Base-by-base conservation (phyloP, 1,140 invertebrate genomes). In the Aphaenogaster rudis region DNA sequence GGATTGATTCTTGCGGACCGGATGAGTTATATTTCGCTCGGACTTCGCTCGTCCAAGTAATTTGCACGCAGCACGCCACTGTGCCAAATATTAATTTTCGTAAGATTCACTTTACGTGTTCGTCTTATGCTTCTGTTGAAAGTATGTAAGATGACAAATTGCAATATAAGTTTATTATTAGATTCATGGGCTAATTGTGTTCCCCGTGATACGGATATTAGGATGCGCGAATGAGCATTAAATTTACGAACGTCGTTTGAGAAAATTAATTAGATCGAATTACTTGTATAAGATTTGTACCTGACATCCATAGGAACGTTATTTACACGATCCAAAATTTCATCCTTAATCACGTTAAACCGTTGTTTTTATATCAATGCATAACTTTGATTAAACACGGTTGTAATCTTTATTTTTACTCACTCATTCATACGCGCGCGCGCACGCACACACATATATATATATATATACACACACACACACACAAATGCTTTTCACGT, bases 101-200 rank as follows among this genome's bases (percentile, higher is more conserved):
- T 84, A 80, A 67, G 86, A 85, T 69, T 77, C 61, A 66, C 87
- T 88, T 88, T 80, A 66, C 74, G 86, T 80, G n/a, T 88, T 88
- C 81, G 17, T 79, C 45, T 85, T 88, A 88, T 85, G 81, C 89
- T 90, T 91, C 71, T 93, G 93, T 94, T 89, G 77, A 94, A 94
- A 95, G 94, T 95, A 95, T 95, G 94, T 95, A 95, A 95, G 94
- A 95, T 92, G 90, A 92, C 93, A 71, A 89, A 90, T 92, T 89
- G 82, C 92, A 92, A 80, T 85, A 92, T 94, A 91, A 90, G 89
- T 92, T 93, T 91, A 91, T 91, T 88, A 87, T 89, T 80, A 86
- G 80, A 85, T 86, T 87, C 81, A 89, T 90, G 74, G 85, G 88
- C 90, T 90, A 79, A 80, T 92, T 93, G 82, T 91, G 86, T 92